Evolutionary conservation across 2,797 vertebrate species (phyloP).

Genomic region (Takifugu ocellatus): DNA sequence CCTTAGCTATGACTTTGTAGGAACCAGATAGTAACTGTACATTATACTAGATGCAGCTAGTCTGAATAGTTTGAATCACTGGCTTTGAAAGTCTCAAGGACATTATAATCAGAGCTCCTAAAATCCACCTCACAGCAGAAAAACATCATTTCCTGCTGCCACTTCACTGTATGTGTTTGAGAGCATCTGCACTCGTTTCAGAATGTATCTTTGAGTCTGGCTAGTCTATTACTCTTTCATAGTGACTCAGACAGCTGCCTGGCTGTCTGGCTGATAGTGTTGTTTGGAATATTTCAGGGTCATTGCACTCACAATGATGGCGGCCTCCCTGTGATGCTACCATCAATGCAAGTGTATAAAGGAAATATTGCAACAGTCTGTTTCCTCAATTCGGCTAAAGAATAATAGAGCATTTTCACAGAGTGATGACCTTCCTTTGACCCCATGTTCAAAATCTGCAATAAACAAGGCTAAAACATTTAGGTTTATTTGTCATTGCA

Average conservation of each 20-base stretch:
- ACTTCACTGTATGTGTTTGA: conserved; percentile 11
- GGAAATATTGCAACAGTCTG: conserved; percentile 26
- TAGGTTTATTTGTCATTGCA: no score
- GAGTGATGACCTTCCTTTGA: background rate
- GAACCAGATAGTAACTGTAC: conserved; percentile 32
- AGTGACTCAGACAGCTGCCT: conserved; percentile 65
- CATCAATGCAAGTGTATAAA: conserved; percentile 10
- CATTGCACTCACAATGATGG: conserved; percentile 42
- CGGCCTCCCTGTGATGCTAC: conserved; percentile 1
- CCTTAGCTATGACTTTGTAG: conserved; percentile 37
- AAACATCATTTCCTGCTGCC: conserved; percentile 24
- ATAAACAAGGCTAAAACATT: no score
- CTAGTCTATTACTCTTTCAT: conserved; percentile 61
- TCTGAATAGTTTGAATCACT: conserved; percentile 15
- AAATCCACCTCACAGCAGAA: conserved; percentile 36
- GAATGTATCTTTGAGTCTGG: conserved; percentile 48
- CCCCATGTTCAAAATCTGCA: background rate
- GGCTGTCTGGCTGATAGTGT: conserved; percentile 62
- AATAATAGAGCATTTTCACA: background rate
- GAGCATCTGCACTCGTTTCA: conserved; percentile 40
- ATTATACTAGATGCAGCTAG: conserved; percentile 16
- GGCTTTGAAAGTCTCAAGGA: conserved; percentile 32
- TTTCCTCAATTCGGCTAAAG: background rate
- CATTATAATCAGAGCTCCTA: conserved; percentile 4
- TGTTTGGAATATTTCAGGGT: conserved; percentile 67